These are phyloP conservation scores for Mimachlamys varia DNA, from an alignment of 2,888 invertebrate genomes.

Conservation along the genomic window DNA sequence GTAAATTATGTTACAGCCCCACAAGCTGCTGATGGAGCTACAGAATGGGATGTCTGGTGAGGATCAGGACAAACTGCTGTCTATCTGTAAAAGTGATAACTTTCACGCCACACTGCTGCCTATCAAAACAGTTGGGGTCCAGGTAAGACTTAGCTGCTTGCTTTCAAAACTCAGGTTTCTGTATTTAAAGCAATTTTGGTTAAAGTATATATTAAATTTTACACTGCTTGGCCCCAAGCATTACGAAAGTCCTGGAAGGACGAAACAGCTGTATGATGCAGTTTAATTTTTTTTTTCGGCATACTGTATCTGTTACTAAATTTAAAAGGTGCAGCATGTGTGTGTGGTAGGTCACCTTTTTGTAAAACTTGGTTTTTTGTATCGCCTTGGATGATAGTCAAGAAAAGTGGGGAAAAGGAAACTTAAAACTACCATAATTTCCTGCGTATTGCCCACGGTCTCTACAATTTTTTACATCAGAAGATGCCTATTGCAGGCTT, in stretches of 20 bases:
- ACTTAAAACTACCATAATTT: too few relatives aligned
- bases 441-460: too few relatives aligned
- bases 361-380: slow-evolving; percentile 91
- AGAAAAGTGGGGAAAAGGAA: too few relatives aligned
- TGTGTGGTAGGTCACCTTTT: too few relatives aligned
- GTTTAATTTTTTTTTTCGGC: too few relatives aligned
- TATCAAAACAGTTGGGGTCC: slow-evolving; percentile 96
- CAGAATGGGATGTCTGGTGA: slow-evolving; percentile 81
- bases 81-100: slow-evolving; percentile 64
- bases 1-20: slow-evolving; percentile 59
- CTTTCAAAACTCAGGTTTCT: slow-evolving; percentile 95
- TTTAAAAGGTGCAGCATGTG: too few relatives aligned
- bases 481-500: too few relatives aligned
- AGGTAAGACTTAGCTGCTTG: slow-evolving; percentile 85
- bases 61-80: slow-evolving; percentile 71
- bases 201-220: too few relatives aligned
- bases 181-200: too few relatives aligned
- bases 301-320: too few relatives aligned
- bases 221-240: slow-evolving; percentile 96
- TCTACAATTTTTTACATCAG: too few relatives aligned
- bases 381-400: slow-evolving; percentile 97
- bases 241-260: slow-evolving; percentile 94
- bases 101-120: slow-evolving; percentile 88
- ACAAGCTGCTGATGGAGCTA: slow-evolving; percentile 59
- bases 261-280: too few relatives aligned